Evolutionary conservation across 2,113 vertebrate species (phyloP).

Genomic region (Madoqua kirkii): DNA sequence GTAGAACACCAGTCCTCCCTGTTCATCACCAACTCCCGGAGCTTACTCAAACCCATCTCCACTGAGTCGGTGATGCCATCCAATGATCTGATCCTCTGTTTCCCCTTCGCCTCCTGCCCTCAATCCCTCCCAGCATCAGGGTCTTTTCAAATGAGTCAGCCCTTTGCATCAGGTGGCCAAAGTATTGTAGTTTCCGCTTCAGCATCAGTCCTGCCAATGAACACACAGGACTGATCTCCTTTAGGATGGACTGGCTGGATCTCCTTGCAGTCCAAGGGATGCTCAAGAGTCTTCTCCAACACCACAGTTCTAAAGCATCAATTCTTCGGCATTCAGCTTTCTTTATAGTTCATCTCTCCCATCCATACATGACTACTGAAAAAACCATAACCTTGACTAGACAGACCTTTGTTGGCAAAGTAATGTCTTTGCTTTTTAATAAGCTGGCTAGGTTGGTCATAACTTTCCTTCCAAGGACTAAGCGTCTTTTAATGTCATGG

Average conservation of each 20-base stretch:
- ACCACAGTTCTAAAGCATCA: background rate
- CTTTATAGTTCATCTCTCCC: too few relatives aligned
- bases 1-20: background rate
- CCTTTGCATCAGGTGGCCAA: accelerated
- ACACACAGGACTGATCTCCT: background rate
- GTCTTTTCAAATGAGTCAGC: background rate
- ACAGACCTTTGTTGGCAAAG: too few relatives aligned
- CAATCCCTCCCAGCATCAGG: background rate
- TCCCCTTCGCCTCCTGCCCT: background rate
- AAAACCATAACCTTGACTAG: too few relatives aligned
- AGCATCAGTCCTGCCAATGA: background rate
- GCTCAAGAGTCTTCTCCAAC: background rate
- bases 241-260: background rate
- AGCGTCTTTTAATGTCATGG: too few relatives aligned
- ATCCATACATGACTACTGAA: too few relatives aligned
- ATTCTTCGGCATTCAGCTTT: background rate
- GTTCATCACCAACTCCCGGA: background rate
- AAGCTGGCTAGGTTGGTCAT: too few relatives aligned
- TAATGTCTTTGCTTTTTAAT: too few relatives aligned
- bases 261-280: background rate
- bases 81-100: background rate
- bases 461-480: too few relatives aligned
- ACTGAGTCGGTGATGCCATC: background rate
- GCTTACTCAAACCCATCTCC: background rate
- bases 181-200: background rate